Evolutionary conservation across 23 tunicate genomes (phyloP).

Genomic region (Oikopleura dioica): DNA sequence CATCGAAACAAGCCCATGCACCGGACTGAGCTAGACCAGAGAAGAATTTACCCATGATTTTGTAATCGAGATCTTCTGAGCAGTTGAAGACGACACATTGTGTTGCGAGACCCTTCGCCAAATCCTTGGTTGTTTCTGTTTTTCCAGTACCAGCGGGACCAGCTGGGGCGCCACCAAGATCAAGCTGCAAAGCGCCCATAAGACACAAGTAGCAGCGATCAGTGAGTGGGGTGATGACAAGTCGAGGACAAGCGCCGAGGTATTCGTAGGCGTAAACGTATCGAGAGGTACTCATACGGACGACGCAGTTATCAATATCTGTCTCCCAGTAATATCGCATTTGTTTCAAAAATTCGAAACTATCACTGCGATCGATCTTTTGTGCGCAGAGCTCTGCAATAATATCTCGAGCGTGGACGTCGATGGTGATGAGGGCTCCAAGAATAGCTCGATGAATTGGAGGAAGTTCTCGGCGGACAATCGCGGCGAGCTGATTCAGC

Average conservation of each 20-base stretch:
- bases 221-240: slow-evolving; percentile 95
- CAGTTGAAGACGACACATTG: slow-evolving; percentile 98
- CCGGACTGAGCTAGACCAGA: slow-evolving; percentile 99
- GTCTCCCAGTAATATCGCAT: slow-evolving; percentile 92
- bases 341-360: slow-evolving; percentile 80
- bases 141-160: slow-evolving; percentile 99
- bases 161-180: slow-evolving; percentile 96
- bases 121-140: slow-evolving; percentile 91
- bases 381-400: slow-evolving; percentile 64
- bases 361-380: slow-evolving; percentile 24
- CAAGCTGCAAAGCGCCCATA: slow-evolving; percentile 98
- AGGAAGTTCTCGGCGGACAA: slow-evolving; percentile 60
- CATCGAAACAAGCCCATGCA: slow-evolving; percentile 98
- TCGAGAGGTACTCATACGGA: slow-evolving; percentile 40
- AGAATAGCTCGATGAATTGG: slow-evolving; percentile 69
- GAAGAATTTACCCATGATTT: slow-evolving; percentile 95
- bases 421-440: slow-evolving; percentile 86
- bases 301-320: slow-evolving; percentile 79
- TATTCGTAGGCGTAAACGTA: slow-evolving; percentile 94
- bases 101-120: slow-evolving; percentile 97
- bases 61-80: slow-evolving; percentile 85
- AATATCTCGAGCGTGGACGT: slow-evolving; percentile 94
- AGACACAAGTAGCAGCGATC: slow-evolving; percentile 87
- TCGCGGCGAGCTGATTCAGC: slow-evolving; percentile 32
- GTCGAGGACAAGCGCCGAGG: slow-evolving; percentile 68